A percentile compares a stretch with the other conserved stretches of the same genome.
phyloP scores from a whole-genome alignment of 2,888 invertebrate species.

The Elaeidobius kamerunicus region DNA sequence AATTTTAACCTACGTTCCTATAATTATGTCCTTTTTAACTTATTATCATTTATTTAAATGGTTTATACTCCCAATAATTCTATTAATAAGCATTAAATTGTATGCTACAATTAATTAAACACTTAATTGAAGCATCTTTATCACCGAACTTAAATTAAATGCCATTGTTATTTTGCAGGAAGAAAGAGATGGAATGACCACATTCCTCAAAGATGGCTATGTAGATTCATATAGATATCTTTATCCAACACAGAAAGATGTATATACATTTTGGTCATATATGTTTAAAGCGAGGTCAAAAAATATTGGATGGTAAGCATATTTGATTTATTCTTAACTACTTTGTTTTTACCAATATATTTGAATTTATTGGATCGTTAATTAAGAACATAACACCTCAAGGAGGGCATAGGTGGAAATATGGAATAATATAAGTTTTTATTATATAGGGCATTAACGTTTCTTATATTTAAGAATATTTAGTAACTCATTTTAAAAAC shows the following conservation, averaged over 20 bases:
- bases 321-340: not conserved
- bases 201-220: conserved; percentile 76
- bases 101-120: not conserved
- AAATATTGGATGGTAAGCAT: conserved; percentile 87
- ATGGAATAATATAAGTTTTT: too few species aligned
- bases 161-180: conserved; percentile 12
- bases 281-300: conserved; percentile 82
- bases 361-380: not conserved
- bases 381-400: not conserved
- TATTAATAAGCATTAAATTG: not conserved
- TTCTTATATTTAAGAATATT: too few species aligned
- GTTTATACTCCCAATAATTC: not conserved
- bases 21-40: too few species aligned
- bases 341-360: not conserved
- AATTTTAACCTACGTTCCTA: too few species aligned
- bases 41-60: not conserved
- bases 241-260: conserved; percentile 77
- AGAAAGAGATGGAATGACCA: conserved; percentile 78
- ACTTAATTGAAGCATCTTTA: too few species aligned
- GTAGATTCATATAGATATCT: conserved; percentile 85
- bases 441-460: too few species aligned
- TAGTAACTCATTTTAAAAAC: not conserved
- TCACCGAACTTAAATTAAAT: too few species aligned
- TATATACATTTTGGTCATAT: conserved; percentile 96
- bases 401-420: too few species aligned